Percentiles rank a stretch among this genome's conserved stretches.
These are phyloP conservation scores for Gobius niger DNA, from an alignment of 2,113 vertebrate species.

Conservation along the genomic window DNA sequence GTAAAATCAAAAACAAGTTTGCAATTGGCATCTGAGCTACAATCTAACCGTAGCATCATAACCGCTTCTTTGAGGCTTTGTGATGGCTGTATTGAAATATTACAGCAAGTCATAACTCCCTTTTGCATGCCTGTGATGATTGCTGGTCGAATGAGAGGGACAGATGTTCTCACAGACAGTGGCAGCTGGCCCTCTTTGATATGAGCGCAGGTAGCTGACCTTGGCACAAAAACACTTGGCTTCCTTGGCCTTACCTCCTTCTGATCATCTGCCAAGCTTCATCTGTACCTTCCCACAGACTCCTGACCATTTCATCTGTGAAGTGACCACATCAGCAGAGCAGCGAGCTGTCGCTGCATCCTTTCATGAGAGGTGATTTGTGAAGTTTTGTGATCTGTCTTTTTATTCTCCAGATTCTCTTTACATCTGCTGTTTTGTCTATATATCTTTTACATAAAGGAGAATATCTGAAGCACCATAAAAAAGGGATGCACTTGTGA, in stretches of 20 bases:
- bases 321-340: slow-evolving; percentile 4
- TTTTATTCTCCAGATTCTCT: too few relatives aligned
- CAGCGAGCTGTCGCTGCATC: slow-evolving; percentile 23
- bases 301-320: slow-evolving; percentile 14
- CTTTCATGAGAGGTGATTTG: slow-evolving; percentile 37
- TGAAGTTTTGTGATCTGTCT: neutral
- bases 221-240: slow-evolving; percentile 37
- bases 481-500: slow-evolving; percentile 33
- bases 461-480: slow-evolving; percentile 12
- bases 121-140: slow-evolving; percentile 44
- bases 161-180: slow-evolving; percentile 59
- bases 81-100: neutral
- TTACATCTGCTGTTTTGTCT: slow-evolving; percentile 13
- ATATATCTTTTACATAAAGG: slow-evolving; percentile 32
- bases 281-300: slow-evolving; percentile 26
- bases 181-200: slow-evolving; percentile 65
- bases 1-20: too few relatives aligned
- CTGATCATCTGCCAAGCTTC: slow-evolving; percentile 51
- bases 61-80: neutral
- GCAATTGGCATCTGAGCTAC: neutral
- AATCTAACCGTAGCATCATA: neutral
- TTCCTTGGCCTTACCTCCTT: slow-evolving; percentile 29
- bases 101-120: neutral
- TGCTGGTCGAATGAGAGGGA: slow-evolving; percentile 51
- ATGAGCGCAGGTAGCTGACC: slow-evolving; percentile 43